Evolutionary conservation across 1,140 invertebrate species (phyloP).

Genomic region (Nautilus pompilius): DNA sequence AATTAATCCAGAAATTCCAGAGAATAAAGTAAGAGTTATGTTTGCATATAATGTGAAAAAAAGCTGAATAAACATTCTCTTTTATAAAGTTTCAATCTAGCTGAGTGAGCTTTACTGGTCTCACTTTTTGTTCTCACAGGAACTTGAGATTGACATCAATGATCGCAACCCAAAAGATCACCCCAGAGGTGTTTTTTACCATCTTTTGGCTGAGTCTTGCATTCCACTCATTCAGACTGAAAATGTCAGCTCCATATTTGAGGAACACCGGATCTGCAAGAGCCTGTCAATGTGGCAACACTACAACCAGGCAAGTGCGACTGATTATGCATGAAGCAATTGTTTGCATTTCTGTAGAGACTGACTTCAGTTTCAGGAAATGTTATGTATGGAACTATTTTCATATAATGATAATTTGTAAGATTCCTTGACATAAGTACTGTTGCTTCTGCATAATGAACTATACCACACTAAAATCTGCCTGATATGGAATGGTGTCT

Average conservation of each 20-base stretch:
- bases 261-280: constrained; percentile 54
- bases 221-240: constrained; percentile 50
- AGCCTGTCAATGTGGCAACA: constrained; percentile 53
- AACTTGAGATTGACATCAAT: constrained; percentile 49
- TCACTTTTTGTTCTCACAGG: no score
- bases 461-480: no score
- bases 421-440: no score
- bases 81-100: not conserved
- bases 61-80: not conserved
- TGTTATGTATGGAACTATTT: not conserved
- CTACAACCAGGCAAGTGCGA: constrained; percentile 28
- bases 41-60: not conserved
- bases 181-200: constrained; percentile 50
- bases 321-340: no score
- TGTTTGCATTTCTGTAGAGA: no score
- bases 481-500: not conserved
- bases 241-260: constrained; percentile 52
- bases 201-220: constrained; percentile 50
- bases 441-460: no score
- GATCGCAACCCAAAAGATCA: constrained; percentile 47
- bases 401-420: not conserved
- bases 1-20: no score
- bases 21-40: no score
- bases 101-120: no score
- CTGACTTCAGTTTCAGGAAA: no score